Evolutionary conservation across 1,140 invertebrate species (phyloP).

Genomic region (Melanaphis sacchari): DNA sequence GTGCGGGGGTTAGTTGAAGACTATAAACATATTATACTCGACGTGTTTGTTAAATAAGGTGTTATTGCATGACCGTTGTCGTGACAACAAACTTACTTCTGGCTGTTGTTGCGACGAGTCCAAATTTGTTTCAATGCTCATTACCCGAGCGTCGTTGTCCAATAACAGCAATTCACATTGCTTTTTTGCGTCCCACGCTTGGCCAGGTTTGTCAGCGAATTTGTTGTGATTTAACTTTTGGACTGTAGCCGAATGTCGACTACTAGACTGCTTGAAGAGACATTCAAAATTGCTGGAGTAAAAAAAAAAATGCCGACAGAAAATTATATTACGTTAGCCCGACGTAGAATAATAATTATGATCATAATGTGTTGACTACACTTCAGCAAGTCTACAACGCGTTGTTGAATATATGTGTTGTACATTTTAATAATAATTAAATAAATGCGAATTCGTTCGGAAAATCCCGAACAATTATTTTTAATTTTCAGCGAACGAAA

Average conservation of each 20-base stretch:
- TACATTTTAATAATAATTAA: neutral
- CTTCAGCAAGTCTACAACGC: neutral
- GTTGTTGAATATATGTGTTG: neutral
- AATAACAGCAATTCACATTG: slow-evolving; percentile 74
- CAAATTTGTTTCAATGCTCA: slow-evolving; percentile 45
- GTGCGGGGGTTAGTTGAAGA: neutral
- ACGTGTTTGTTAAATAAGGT: neutral
- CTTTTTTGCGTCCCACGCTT: slow-evolving; percentile 72
- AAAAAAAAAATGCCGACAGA: neutral
- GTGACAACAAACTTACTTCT: slow-evolving; percentile 21
- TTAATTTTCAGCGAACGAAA: neutral
- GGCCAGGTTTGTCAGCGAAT: slow-evolving; percentile 72
- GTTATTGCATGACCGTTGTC: neutral
- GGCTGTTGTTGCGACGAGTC: neutral
- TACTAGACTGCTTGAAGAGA: slow-evolving; percentile 19
- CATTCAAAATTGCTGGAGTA: slow-evolving; percentile 30
- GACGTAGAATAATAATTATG: neutral
- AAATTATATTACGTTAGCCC: neutral
- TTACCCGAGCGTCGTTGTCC: slow-evolving; percentile 68
- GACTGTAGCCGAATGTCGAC: neutral
- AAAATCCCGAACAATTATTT: neutral
- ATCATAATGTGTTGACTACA: neutral
- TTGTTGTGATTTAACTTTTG: slow-evolving; percentile 66
- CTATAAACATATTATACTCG: neutral
- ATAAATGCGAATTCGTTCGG: neutral